Evolutionary conservation across 2,888 invertebrate species (phyloP), one percentile per base, ranked within the genome.

Genomic region (Aphrophora alni): DNA sequence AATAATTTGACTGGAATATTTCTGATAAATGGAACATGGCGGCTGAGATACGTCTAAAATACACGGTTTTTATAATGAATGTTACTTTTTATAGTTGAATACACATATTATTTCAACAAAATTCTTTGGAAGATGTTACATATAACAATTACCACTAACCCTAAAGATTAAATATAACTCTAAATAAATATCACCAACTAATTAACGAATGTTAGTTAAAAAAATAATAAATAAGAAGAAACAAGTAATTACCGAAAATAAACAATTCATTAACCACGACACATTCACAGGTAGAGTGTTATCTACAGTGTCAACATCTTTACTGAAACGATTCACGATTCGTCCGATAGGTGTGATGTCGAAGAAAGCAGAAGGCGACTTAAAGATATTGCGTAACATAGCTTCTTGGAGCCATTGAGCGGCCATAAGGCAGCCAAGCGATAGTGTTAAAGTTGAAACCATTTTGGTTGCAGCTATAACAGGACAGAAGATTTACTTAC

Each of bases 261-360:
- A 82, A 80, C 83, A 83, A 80, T 80, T 82, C 38, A 91, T 90
- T 93, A 93, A 94, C 85, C 92, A 92, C 87, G 93, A 90, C 87
- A 95, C 89, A 85, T 92, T 94, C 91, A 92, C 92, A 76, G 93
- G 94, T 87, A 94, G 90, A 86, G 91, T 90, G 88, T 92, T 93
- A 90, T 94, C 94, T 88, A 94, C 89, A 86, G 92, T 90, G 88
- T 94, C 93, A 85, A 94, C 89, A 88, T 94, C 94, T 90, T 93
- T 94, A 88, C 92, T 92, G 90, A 94, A 94, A 85, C 95, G 91
- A 90, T 94, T 95, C 89, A 95, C 91, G 87, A 95, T 91, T 87
- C 95, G 91, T 88, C 95, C 95, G 84, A 93, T 90, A 83, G 95
- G 95, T 86, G 95, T 95, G 85, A 94, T 93, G 89, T 95, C 95